Conservation (phyloP, 2,113 vertebrate species). For the Haliaeetus leucogaster region DNA sequence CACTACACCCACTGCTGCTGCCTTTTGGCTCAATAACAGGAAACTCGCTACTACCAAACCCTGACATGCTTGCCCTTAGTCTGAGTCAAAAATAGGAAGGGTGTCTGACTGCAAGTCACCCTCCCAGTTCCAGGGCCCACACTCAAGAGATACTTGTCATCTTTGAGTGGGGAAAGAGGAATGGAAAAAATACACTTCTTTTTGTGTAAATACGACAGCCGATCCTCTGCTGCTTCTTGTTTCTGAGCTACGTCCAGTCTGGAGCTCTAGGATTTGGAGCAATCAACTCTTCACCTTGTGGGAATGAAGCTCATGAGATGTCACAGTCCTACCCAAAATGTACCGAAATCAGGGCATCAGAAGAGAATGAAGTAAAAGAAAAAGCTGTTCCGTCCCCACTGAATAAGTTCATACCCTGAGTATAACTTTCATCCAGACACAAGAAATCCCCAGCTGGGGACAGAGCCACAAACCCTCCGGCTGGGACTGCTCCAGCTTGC, state of each 20-base stretch:
- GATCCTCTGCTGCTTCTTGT: fast-evolving
- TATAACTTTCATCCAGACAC: background rate
- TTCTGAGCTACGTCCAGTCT: fast-evolving
- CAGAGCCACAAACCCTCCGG: background rate
- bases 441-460: background rate
- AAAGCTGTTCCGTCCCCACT: background rate
- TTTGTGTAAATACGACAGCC: fast-evolving
- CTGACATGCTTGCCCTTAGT: fast-evolving
- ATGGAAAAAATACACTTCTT: background rate
- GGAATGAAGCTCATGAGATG: fast-evolving
- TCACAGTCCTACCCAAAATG: background rate
- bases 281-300: fast-evolving
- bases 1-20: background rate
- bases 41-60: background rate
- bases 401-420: fast-evolving
- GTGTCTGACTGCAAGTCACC: fast-evolving
- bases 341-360: fast-evolving
- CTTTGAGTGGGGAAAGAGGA: fast-evolving
- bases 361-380: background rate
- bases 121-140: background rate
- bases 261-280: background rate
- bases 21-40: background rate
- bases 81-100: background rate
- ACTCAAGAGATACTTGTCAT: fast-evolving
- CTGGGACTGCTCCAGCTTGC: fast-evolving